Conservation (phyloP, 2,888 invertebrate species). For the Theristus sp. region DNA sequence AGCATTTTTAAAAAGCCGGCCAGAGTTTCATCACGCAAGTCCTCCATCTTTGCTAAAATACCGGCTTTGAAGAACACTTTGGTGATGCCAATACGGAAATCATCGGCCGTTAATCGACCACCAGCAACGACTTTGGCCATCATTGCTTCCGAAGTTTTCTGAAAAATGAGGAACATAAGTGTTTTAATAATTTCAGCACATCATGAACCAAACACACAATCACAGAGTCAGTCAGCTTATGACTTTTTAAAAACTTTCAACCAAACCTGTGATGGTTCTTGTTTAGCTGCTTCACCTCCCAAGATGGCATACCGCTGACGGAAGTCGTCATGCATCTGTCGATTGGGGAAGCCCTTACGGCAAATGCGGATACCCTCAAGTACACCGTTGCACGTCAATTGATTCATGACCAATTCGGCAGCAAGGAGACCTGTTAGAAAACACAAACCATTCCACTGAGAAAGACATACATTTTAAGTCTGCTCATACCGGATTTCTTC, state of each 20-base stretch:
- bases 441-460: too few relatives aligned
- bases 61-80: constrained; percentile 99
- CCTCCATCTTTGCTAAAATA: constrained; percentile 98
- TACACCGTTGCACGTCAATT: constrained; percentile 99
- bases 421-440: constrained; percentile 62
- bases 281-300: constrained; percentile 55
- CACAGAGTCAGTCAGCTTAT: too few relatives aligned
- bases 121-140: constrained; percentile 48
- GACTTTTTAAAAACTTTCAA: too few relatives aligned
- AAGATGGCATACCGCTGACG: constrained; percentile 99
- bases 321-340: constrained; percentile 98
- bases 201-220: too few relatives aligned
- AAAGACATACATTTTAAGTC: too few relatives aligned
- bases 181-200: too few relatives aligned
- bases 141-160: constrained; percentile 3
- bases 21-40: constrained; percentile 93
- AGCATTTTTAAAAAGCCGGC: constrained; percentile 92
- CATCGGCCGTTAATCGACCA: constrained; percentile 64
- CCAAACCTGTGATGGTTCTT: background rate
- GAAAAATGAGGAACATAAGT: background rate
- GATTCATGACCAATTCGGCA: constrained; percentile 95
- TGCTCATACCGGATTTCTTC: constrained; percentile 27
- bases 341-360: constrained; percentile 97
- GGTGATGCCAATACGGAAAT: constrained; percentile 89
- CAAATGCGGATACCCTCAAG: constrained; percentile 99